Evolutionary conservation across 2,888 invertebrate genomes (phyloP).

Genomic region (Spodoptera littoralis): DNA sequence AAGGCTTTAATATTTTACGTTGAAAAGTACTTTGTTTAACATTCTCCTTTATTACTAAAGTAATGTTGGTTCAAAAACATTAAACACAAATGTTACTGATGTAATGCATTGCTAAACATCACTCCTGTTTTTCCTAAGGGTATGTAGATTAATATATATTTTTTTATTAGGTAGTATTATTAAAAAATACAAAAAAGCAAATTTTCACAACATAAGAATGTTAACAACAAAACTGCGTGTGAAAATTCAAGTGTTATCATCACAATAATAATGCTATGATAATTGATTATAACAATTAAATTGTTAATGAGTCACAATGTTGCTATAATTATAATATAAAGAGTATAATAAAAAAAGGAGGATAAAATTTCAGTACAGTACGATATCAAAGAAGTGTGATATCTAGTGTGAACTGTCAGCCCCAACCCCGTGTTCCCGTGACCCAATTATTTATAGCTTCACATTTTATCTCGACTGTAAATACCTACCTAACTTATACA

Average conservation of each 20-base stretch:
- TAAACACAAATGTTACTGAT: no score
- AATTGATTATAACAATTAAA: background rate
- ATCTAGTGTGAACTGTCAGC: conserved; percentile 55
- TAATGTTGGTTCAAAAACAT: background rate
- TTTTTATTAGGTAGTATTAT: no score
- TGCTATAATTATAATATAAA: background rate
- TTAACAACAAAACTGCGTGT: no score
- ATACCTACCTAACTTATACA: conserved; percentile 59
- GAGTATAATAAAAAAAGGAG: conserved; percentile 20
- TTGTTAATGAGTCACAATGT: conserved; percentile 14
- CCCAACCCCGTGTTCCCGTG: conserved; percentile 67
- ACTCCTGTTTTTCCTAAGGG: no score
- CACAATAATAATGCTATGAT: no score
- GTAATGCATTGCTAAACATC: no score
- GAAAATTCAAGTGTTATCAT: no score
- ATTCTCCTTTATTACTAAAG: no score
- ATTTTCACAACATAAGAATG: no score
- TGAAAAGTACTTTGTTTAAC: background rate
- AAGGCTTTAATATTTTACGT: conserved; percentile 9
- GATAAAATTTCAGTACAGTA: conserved; percentile 48
- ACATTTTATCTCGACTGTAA: conserved; percentile 63
- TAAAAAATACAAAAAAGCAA: no score
- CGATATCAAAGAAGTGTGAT: conserved; percentile 64
- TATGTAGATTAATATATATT: no score
- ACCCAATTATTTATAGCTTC: conserved; percentile 76